These are phyloP conservation scores for Styela clava DNA, from an alignment of 23 tunicate species.

Conservation along the genomic window DNA sequence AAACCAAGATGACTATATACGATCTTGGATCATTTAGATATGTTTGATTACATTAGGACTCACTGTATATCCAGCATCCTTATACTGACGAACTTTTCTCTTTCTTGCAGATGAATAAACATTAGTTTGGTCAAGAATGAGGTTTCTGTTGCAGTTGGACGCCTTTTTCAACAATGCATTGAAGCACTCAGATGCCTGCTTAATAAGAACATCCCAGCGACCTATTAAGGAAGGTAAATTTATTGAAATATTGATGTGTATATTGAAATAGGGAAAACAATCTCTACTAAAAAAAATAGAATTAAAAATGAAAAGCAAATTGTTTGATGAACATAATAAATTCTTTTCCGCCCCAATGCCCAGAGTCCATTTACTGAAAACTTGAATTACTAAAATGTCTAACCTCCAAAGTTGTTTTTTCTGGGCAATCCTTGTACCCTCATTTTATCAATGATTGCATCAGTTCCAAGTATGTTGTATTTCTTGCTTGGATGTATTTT, in stretches of 20 bases:
- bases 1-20: too few species aligned
- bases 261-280: too few species aligned
- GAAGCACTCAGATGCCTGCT: slow-evolving; percentile 85
- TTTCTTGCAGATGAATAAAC: slow-evolving; percentile 82
- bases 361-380: too few species aligned
- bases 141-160: slow-evolving; percentile 53
- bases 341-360: too few species aligned
- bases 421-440: slow-evolving; percentile 74
- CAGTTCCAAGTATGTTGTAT: slow-evolving; percentile 78
- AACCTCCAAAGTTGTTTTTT: slow-evolving; percentile 75
- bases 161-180: slow-evolving; percentile 71
- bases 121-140: slow-evolving; percentile 86
- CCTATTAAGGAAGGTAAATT: slow-evolving; percentile 43
- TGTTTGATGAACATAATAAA: too few species aligned
- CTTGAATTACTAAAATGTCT: too few species aligned
- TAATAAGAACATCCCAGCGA: slow-evolving; percentile 81
- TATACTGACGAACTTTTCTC: slow-evolving; percentile 78
- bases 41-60: too few species aligned
- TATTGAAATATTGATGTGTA: too few species aligned
- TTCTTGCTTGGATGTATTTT: slow-evolving; percentile 79
- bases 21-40: too few species aligned
- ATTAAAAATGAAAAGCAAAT: too few species aligned
- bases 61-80: slow-evolving; percentile 80
- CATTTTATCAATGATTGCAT: slow-evolving; percentile 94
- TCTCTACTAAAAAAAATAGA: too few species aligned